phyloP scores from a whole-genome alignment of 1,140 invertebrate genomes.

The Drosophila saltans region DNA sequence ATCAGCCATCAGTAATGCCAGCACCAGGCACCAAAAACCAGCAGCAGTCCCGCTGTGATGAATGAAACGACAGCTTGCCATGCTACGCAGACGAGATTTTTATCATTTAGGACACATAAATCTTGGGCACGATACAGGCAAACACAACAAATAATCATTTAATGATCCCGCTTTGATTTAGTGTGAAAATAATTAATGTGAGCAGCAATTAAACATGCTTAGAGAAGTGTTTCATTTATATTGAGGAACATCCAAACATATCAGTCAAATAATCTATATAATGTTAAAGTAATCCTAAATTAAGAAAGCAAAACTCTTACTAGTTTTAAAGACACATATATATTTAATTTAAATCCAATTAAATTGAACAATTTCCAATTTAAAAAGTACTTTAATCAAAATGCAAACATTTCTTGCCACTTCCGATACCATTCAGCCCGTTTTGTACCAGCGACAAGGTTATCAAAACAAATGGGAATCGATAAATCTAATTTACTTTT shows the following conservation, averaged over 20 bases:
- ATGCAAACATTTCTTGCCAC: neutral
- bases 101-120: slow-evolving; percentile 41
- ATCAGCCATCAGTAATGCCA: neutral
- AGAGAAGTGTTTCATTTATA: neutral
- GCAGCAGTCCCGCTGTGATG: slow-evolving; percentile 17
- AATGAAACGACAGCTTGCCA: slow-evolving; percentile 40
- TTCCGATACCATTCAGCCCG: neutral
- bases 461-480: slow-evolving; percentile 55
- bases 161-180: slow-evolving; percentile 50
- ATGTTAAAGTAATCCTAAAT: no score
- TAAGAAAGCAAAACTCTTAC: no score
- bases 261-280: no score
- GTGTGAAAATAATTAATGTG: slow-evolving; percentile 47
- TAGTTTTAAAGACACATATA: no score
- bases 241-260: no score
- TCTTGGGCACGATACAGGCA: slow-evolving; percentile 26
- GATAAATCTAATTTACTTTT: slow-evolving; percentile 54
- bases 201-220: slow-evolving; percentile 11
- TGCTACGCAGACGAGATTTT: slow-evolving; percentile 41
- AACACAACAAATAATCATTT: slow-evolving; percentile 52
- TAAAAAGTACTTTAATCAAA: no score
- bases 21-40: neutral
- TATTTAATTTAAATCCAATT: no score
- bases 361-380: no score
- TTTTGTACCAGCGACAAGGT: slow-evolving; percentile 29